phyloP scores from a whole-genome alignment of 1,140 invertebrate genomes.

The Xylocopa sonorina region DNA sequence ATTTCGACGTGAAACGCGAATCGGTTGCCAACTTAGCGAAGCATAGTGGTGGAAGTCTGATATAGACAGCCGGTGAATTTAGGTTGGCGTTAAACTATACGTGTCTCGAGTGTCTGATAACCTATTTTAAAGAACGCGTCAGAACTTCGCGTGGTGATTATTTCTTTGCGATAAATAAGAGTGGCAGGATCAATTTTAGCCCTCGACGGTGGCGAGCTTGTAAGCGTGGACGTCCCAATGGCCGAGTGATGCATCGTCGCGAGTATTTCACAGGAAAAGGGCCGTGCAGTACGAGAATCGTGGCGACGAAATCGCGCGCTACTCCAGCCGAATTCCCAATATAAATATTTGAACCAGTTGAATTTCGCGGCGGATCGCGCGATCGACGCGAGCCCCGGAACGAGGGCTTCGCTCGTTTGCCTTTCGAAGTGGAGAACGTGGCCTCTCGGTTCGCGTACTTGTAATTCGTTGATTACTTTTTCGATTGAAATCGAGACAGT shows the following conservation, averaged over 20 bases:
- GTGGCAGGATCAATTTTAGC: slow-evolving; percentile 22
- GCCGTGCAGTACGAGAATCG: background rate
- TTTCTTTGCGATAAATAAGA: too few relatives aligned
- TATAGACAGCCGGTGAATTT: background rate
- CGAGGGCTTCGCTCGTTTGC: slow-evolving; percentile 3
- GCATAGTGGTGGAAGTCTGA: slow-evolving; percentile 14
- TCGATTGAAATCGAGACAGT: slow-evolving; percentile 37
- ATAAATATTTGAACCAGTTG: slow-evolving; percentile 58
- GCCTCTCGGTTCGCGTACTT: background rate
- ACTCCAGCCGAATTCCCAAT: slow-evolving; percentile 47
- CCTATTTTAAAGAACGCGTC: too few relatives aligned
- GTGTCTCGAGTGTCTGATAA: background rate
- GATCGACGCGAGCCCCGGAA: background rate
- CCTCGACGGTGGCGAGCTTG: too few relatives aligned
- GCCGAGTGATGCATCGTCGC: background rate
- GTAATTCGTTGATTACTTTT: slow-evolving; percentile 40
- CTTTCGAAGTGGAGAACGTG: background rate
- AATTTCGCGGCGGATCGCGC: slow-evolving; percentile 10
- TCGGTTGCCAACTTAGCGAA: slow-evolving; percentile 39
- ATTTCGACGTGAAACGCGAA: slow-evolving; percentile 45
- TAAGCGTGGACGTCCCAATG: background rate
- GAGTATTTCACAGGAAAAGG: background rate
- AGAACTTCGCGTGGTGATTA: too few relatives aligned
- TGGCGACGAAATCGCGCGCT: slow-evolving; percentile 5
- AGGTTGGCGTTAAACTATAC: background rate